Percentiles rank a stretch among this genome's conserved stretches.
These are phyloP conservation scores for Entomobrya multifasciata DNA, from an alignment of 2,888 invertebrate genomes.

Conservation along the genomic window DNA sequence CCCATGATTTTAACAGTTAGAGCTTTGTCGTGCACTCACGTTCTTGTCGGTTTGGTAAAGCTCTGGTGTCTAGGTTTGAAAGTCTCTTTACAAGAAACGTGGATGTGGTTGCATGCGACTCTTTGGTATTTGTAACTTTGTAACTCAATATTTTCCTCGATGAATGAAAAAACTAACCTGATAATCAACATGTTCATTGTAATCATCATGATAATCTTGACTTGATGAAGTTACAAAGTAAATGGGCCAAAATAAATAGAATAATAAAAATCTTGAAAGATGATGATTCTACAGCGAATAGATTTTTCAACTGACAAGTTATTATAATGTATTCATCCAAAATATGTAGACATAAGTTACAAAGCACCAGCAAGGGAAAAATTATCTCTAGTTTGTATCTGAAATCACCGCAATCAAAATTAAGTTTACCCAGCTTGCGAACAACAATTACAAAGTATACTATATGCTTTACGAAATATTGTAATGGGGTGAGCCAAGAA, in stretches of 20 bases:
- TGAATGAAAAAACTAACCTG: conserved; percentile 38
- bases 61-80: neutral
- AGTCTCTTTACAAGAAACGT: neutral
- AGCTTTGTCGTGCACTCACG: conserved; percentile 48
- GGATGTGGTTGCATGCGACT: neutral
- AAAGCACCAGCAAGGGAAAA: neutral
- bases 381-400: conserved; percentile 40
- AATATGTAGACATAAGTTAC: neutral
- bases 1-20: conserved; percentile 47
- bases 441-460: neutral
- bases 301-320: neutral
- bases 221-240: conserved; percentile 30
- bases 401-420: conserved; percentile 50
- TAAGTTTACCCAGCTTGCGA: conserved; percentile 2
- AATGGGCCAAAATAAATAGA: conserved; percentile 39
- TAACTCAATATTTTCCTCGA: conserved; percentile 15
- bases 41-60: conserved; percentile 44
- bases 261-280: neutral
- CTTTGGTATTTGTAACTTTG: conserved; percentile 39
- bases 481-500: conserved; percentile 43
- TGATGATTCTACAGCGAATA: neutral
- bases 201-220: neutral
- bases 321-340: neutral
- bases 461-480: neutral
- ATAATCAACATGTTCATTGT: conserved; percentile 12